phyloP scores from a whole-genome alignment of 2,888 invertebrate genomes.

The Lithophane leautieri region DNA sequence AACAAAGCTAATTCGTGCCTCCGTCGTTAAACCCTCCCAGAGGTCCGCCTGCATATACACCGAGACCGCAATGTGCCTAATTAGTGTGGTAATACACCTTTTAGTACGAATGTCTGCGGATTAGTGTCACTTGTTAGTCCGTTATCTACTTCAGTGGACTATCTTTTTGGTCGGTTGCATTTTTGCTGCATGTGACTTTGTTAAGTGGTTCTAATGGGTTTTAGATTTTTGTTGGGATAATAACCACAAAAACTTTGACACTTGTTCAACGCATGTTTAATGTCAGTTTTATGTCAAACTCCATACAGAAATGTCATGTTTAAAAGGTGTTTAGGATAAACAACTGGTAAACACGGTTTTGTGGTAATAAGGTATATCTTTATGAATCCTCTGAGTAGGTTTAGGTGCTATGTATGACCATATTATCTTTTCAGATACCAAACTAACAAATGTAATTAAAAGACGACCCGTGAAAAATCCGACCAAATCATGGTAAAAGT shows the following conservation, averaged over 20 bases:
- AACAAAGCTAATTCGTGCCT: conserved; percentile 47
- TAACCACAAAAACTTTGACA: too few species aligned
- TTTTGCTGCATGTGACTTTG: conserved; percentile 24
- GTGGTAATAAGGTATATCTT: too few species aligned
- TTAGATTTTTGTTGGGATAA: neutral
- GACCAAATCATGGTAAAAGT: neutral
- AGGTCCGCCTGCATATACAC: conserved; percentile 31
- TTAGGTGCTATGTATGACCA: too few species aligned
- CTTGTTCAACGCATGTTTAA: too few species aligned
- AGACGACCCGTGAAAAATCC: neutral
- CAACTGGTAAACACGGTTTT: too few species aligned
- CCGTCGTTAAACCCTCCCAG: conserved; percentile 41
- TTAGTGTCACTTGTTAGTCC: conserved; percentile 43
- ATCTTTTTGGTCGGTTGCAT: conserved; percentile 25
- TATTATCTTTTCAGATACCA: neutral
- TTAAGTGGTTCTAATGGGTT: neutral
- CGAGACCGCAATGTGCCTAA: conserved; percentile 53
- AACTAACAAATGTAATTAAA: neutral
- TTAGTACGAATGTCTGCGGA: conserved; percentile 55
- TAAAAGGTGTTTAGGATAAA: too few species aligned
- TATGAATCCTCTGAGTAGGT: too few species aligned
- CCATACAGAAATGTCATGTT: too few species aligned
- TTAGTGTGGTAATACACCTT: conserved; percentile 54
- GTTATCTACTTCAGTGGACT: conserved; percentile 27
- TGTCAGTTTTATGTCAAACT: too few species aligned